Conservation (phyloP, 2,113 vertebrate genomes). For the Halcyon senegalensis region DNA sequence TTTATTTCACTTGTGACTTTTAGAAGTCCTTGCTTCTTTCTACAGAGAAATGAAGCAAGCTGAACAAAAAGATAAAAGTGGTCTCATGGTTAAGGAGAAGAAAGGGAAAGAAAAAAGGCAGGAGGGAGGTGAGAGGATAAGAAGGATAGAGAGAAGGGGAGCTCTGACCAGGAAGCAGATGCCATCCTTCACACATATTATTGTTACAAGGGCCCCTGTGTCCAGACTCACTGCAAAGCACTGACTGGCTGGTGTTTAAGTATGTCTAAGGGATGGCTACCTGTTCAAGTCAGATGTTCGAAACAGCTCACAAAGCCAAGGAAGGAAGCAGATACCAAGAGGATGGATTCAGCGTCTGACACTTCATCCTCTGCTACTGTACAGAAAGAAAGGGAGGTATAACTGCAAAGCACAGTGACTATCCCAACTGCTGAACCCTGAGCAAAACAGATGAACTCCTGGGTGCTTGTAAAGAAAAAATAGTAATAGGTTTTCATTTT, state of each 20-base stretch:
- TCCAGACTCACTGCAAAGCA: background rate
- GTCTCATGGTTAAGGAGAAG: background rate
- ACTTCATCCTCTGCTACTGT: background rate
- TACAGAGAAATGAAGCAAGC: background rate
- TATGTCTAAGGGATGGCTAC: background rate
- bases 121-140: background rate
- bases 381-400: background rate
- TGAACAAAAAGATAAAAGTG: background rate
- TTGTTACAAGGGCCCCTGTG: background rate
- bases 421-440: background rate
- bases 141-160: background rate
- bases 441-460: background rate
- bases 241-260: background rate
- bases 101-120: background rate
- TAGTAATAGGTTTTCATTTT: background rate
- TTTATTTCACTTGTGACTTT: background rate
- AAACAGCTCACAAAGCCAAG: background rate
- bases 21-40: background rate
- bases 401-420: background rate
- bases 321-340: background rate
- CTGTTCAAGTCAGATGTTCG: background rate
- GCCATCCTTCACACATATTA: background rate
- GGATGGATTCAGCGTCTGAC: background rate
- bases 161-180: background rate
- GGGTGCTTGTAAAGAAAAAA: background rate